Percentiles rank a stretch among this genome's conserved stretches.
phyloP scores from a whole-genome alignment of 2,113 vertebrate genomes.

The Brachyistius frenatus region DNA sequence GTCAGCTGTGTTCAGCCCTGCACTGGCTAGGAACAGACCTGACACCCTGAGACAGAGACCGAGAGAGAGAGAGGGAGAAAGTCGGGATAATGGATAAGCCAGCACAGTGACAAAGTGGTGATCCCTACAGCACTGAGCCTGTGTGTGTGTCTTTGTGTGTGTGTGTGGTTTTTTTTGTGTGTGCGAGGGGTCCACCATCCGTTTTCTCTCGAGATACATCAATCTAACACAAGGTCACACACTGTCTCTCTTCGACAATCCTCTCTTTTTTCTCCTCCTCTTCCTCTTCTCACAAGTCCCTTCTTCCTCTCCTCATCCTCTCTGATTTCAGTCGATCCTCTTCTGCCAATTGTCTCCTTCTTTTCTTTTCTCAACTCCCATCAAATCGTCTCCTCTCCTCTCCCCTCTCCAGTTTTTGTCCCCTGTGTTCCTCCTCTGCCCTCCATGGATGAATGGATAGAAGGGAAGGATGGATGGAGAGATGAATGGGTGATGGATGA shows the following conservation, averaged over 20 bases:
- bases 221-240: conserved; percentile 78
- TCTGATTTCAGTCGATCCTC: conserved; percentile 24
- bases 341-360: conserved; percentile 6
- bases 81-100: conserved; percentile 70
- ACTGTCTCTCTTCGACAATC: conserved; percentile 46
- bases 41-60: conserved; percentile 52
- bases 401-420: conserved; percentile 31
- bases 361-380: conserved; percentile 7
- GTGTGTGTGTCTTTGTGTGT: conserved; percentile 10
- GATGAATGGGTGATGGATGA: conserved; percentile 74
- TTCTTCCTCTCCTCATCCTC: conserved; percentile 9
- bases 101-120: conserved; percentile 72
- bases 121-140: conserved; percentile 51
- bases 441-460: conserved; percentile 70
- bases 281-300: conserved; percentile 11
- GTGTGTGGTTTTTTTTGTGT: conserved; percentile 7
- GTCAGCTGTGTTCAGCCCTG: conserved; percentile 55
- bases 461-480: conserved; percentile 36
- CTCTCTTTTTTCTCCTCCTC: conserved; percentile 40
- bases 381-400: conserved; percentile 30
- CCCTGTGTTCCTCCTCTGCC: conserved; percentile 46
- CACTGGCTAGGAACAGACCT: conserved; percentile 32
- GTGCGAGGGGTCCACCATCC: conserved; percentile 51
- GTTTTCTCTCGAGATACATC: conserved; percentile 76
- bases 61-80: conserved; percentile 30